These are phyloP conservation scores for Chloebia gouldiae DNA, from an alignment of 2,113 vertebrate species.

Conservation along the genomic window DNA sequence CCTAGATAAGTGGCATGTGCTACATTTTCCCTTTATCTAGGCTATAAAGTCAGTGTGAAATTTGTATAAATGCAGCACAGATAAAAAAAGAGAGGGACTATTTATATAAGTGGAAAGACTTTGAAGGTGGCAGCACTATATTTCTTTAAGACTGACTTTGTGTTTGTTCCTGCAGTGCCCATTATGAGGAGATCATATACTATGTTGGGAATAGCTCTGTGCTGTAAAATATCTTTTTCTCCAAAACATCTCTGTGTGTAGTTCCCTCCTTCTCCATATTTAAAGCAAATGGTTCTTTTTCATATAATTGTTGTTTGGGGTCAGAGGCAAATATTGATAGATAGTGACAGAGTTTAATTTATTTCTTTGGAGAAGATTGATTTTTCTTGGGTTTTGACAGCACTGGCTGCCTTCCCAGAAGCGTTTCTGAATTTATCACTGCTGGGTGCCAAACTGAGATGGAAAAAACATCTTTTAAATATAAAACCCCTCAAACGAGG, in stretches of 20 bases:
- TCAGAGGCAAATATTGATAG: constrained; percentile 59
- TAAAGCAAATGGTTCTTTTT: constrained; percentile 42
- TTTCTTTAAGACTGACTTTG: neutral
- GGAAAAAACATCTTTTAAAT: constrained; percentile 29
- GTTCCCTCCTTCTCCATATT: constrained; percentile 28
- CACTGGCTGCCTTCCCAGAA: constrained; percentile 58
- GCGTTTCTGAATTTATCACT: constrained; percentile 37
- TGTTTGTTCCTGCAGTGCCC: neutral
- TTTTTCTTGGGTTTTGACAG: constrained; percentile 36
- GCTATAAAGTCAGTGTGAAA: neutral
- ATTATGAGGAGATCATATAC: neutral
- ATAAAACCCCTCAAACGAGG: neutral
- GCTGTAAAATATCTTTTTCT: neutral
- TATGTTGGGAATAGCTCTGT: neutral
- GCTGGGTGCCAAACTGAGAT: neutral
- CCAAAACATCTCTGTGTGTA: neutral
- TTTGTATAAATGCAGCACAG: neutral
- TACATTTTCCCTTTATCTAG: neutral
- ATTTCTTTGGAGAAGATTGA: constrained; percentile 56
- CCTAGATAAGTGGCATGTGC: neutral
- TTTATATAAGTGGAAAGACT: neutral
- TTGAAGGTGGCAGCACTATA: neutral
- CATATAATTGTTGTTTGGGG: constrained; percentile 3
- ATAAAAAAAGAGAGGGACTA: neutral
- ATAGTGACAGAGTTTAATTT: constrained; percentile 41